Conservation (phyloP, 2,113 vertebrate species). For the Nesoenas mayeri region DNA sequence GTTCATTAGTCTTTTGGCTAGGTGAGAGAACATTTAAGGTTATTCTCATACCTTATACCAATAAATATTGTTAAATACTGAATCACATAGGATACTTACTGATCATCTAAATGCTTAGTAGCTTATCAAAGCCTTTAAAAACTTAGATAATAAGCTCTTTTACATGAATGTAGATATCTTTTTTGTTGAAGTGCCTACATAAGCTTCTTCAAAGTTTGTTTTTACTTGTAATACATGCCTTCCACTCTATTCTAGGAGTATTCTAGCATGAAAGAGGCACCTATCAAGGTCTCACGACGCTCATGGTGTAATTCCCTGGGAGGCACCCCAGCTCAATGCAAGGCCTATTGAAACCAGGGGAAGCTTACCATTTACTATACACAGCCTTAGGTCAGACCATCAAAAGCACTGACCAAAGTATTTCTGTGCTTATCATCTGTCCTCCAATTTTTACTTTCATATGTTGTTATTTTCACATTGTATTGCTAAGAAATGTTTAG, state of each 20-base stretch:
- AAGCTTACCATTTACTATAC: not conserved
- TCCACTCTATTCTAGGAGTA: not conserved
- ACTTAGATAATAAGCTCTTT: not conserved
- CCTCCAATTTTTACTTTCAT: not conserved
- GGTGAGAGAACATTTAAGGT: not conserved
- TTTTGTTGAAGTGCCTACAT: not conserved
- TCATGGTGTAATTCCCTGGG: not conserved
- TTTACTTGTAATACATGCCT: not conserved
- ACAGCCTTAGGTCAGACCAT: not conserved
- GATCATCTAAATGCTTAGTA: not conserved
- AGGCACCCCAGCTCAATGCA: not conserved
- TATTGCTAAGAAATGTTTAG: not conserved
- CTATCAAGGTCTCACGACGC: not conserved
- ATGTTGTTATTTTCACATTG: not conserved
- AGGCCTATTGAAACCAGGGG: not conserved
- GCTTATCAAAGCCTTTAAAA: not conserved
- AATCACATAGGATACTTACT: not conserved
- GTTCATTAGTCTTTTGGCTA: not conserved
- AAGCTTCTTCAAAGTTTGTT: not conserved
- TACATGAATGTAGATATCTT: not conserved
- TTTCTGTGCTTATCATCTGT: not conserved
- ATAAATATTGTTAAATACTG: not conserved
- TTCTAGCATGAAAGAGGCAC: not conserved
- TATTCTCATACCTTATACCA: not conserved
- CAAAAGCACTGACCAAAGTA: not conserved